A percentile compares a stretch with the other conserved stretches of the same genome.
These are phyloP conservation scores for Parnassius smintheus DNA, from an alignment of 2,888 invertebrate species.

Conservation along the genomic window DNA sequence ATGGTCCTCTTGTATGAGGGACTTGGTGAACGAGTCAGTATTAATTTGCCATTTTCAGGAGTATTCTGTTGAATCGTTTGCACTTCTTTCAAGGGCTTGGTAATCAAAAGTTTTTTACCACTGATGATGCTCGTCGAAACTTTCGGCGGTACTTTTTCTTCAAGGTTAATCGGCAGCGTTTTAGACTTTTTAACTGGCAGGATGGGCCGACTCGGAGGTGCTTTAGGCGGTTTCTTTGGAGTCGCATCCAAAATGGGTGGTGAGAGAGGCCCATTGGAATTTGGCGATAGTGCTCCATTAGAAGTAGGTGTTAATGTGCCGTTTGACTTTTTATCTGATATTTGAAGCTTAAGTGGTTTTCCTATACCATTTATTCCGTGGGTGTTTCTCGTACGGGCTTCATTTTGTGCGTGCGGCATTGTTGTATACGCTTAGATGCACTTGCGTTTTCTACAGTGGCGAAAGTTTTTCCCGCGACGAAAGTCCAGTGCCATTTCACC, in stretches of 20 bases:
- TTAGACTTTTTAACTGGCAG: constrained; percentile 71
- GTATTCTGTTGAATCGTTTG: constrained; percentile 56
- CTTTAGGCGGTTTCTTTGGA: constrained; percentile 70
- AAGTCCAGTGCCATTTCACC: constrained; percentile 77
- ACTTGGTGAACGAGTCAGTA: constrained; percentile 61
- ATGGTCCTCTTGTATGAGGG: constrained; percentile 65
- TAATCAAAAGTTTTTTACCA: constrained; percentile 64
- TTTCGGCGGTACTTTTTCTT: constrained; percentile 63
- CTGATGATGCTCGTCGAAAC: constrained; percentile 51
- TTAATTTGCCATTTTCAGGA: constrained; percentile 52
- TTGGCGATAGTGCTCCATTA: constrained; percentile 48
- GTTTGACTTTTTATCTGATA: constrained; percentile 51
- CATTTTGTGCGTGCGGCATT: constrained; percentile 62
- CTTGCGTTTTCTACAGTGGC: constrained; percentile 67
- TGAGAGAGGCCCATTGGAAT: constrained; percentile 63
- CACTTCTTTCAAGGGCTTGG: constrained; percentile 71
- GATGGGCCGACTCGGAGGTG: constrained; percentile 60
- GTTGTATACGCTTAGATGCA: constrained; percentile 49
- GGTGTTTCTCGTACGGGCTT: constrained; percentile 38
- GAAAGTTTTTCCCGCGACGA: constrained; percentile 68
- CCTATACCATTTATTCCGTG: constrained; percentile 37
- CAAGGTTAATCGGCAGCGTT: constrained; percentile 71
- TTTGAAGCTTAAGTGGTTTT: constrained; percentile 58
- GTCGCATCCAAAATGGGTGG: constrained; percentile 67
- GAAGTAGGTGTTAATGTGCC: constrained; percentile 31